Conservation (phyloP, 2,113 vertebrate species). For the Triplophysa dalaica region DNA sequence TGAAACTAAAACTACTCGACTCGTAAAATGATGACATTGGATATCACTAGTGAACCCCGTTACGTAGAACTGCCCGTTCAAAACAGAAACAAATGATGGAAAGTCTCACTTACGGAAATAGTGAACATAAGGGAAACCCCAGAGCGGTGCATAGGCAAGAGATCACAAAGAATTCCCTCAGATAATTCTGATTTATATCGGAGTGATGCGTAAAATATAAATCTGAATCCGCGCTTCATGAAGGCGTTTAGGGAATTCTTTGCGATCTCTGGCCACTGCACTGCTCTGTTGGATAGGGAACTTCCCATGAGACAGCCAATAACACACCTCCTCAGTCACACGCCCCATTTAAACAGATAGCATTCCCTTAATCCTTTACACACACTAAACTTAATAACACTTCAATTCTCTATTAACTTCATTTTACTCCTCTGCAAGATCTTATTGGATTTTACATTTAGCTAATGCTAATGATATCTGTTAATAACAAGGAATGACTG, state of each 20-base stretch:
- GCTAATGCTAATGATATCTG: not conserved
- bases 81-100: not conserved
- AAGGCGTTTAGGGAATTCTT: not conserved
- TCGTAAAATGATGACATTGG: not conserved
- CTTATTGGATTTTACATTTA: not conserved
- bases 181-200: too few species aligned
- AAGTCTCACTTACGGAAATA: not conserved
- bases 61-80: not conserved
- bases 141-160: too few species aligned
- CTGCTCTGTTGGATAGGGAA: slow-evolving; percentile 1
- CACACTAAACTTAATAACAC: not conserved
- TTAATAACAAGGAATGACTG: not conserved
- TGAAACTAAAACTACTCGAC: too few species aligned
- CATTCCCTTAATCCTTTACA: not conserved
- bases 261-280: not conserved
- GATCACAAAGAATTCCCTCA: too few species aligned
- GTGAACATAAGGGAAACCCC: slow-evolving; percentile 5
- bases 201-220: not conserved
- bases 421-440: not conserved
- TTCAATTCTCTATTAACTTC: not conserved
- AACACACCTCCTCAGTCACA: slow-evolving; percentile 31
- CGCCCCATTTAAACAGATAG: slow-evolving; percentile 21
- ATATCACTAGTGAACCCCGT: not conserved
- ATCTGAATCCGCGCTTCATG: not conserved
- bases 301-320: slow-evolving; percentile 34